phyloP scores from a whole-genome alignment of 2,888 invertebrate genomes.

The Agrotis exclamationis region DNA sequence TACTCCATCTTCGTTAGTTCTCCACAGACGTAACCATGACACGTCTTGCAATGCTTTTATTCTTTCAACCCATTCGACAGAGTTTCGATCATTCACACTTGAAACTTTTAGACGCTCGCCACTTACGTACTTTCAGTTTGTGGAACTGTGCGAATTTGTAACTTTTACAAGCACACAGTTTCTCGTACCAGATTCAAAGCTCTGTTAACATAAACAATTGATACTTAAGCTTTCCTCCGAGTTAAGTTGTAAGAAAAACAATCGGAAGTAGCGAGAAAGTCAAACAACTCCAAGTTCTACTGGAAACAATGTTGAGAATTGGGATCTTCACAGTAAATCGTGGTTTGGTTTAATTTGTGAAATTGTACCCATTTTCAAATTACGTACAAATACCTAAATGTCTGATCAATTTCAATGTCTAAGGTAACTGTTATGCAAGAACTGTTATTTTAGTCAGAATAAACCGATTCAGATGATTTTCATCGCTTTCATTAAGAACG shows the following conservation, averaged over 20 bases:
- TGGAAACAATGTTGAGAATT: constrained; percentile 36
- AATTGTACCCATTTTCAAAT: constrained; percentile 25
- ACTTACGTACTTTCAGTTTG: not conserved
- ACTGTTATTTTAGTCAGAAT: no score
- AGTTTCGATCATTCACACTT: constrained; percentile 1
- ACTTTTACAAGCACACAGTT: constrained; percentile 16
- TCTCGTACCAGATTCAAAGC: constrained; percentile 24
- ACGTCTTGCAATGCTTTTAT: not conserved
- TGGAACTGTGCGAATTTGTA: constrained; percentile 13
- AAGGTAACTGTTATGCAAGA: no score
- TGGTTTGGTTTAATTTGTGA: constrained; percentile 32
- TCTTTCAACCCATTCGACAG: not conserved
- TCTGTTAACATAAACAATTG: constrained; percentile 53
- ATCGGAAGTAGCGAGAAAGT: constrained; percentile 45
- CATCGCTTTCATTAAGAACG: not conserved
- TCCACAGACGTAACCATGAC: no score
- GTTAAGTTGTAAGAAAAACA: constrained; percentile 57
- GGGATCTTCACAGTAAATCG: constrained; percentile 28
- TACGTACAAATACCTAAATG: not conserved
- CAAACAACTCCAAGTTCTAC: constrained; percentile 38
- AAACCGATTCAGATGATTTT: not conserved
- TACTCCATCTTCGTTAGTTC: no score
- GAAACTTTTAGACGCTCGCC: not conserved
- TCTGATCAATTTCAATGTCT: not conserved
- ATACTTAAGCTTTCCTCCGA: constrained; percentile 47